These are phyloP conservation scores for Mesorhabditis spiculigera DNA, from an alignment of 2,888 invertebrate species.

Conservation along the genomic window DNA sequence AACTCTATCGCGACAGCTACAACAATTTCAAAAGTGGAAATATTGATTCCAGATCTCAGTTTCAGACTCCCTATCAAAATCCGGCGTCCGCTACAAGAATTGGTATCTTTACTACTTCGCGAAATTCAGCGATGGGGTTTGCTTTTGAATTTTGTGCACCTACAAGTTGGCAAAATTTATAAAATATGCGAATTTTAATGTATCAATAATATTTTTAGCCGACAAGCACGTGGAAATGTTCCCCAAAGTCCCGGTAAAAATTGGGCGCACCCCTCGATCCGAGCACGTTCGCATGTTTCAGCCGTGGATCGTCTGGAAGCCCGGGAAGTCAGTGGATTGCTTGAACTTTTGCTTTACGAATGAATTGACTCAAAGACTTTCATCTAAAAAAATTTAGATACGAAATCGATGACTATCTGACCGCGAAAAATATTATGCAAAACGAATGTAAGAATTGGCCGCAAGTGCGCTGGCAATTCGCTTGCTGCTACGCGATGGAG, in stretches of 20 bases:
- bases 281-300: slow-evolving; percentile 41
- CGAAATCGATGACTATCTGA: slow-evolving; percentile 33
- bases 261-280: slow-evolving; percentile 21
- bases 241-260: slow-evolving; percentile 19
- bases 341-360: too few species aligned
- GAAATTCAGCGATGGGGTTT: slow-evolving; percentile 1
- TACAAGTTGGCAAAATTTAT: too few species aligned
- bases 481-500: slow-evolving; percentile 35
- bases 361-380: too few species aligned
- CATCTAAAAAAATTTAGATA: too few species aligned
- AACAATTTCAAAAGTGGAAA: not conserved
- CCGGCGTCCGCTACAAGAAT: not conserved
- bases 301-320: slow-evolving; percentile 28
- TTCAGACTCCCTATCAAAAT: not conserved
- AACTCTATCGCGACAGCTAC: too few species aligned
- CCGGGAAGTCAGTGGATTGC: too few species aligned
- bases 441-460: slow-evolving; percentile 37
- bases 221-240: slow-evolving; percentile 43
- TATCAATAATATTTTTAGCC: slow-evolving; percentile 19
- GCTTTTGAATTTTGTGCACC: too few species aligned
- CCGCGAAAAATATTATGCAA: slow-evolving; percentile 27
- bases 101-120: not conserved
- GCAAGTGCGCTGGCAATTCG: slow-evolving; percentile 34
- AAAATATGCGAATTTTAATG: too few species aligned
- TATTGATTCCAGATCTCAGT: not conserved